phyloP scores from a whole-genome alignment of 2,113 vertebrate genomes.

The Nothoprocta pentlandii region DNA sequence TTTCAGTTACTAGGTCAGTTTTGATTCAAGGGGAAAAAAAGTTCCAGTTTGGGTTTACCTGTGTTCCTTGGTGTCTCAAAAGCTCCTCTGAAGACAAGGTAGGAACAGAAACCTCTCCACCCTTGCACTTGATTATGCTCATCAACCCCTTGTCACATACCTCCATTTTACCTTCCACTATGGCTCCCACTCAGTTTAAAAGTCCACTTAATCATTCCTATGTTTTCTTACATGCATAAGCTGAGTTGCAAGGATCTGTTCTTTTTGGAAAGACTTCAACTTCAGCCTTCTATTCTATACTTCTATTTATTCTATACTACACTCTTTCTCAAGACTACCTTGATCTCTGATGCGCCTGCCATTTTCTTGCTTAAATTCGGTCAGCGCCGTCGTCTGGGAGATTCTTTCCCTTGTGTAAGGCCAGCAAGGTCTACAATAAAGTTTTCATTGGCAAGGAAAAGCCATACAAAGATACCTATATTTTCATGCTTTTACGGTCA shows the following conservation, averaged over 20 bases:
- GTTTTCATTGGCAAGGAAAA: neutral
- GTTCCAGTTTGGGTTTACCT: neutral
- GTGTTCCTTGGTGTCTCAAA: neutral
- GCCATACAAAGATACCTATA: neutral
- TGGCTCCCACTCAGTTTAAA: neutral
- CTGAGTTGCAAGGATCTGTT: neutral
- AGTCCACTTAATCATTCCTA: neutral
- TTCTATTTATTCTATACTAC: neutral
- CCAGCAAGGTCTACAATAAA: neutral
- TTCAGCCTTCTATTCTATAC: neutral
- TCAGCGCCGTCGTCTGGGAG: neutral
- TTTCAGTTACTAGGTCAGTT: neutral
- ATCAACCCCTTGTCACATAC: neutral
- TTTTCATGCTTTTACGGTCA: neutral
- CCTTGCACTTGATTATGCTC: neutral
- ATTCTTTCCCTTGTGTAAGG: neutral
- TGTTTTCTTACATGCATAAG: neutral
- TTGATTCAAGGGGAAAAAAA: neutral
- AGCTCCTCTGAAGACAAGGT: neutral
- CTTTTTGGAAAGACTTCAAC: conserved; percentile 1
- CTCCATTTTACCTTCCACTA: neutral
- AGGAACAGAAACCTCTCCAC: neutral
- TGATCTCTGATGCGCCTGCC: neutral
- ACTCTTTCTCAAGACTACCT: neutral
- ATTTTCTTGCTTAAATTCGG: neutral